Conservation (phyloP, 2,113 vertebrate species). For the Glaucidium brasilianum region DNA sequence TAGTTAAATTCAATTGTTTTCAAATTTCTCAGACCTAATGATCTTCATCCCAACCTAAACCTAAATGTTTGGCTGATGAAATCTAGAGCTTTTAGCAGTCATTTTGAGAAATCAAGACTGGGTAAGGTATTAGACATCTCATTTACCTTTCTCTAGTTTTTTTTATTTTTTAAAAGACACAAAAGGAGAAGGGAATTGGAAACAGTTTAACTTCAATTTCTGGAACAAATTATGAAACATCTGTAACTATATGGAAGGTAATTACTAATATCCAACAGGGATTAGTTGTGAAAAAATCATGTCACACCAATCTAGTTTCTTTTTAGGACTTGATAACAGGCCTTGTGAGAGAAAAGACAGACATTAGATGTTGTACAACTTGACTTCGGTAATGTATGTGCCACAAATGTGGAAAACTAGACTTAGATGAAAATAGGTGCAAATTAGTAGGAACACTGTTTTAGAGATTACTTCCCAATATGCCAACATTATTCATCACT, state of each 20-base stretch:
- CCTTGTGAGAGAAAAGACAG: neutral
- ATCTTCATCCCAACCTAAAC: neutral
- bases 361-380: neutral
- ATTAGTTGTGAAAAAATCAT: neutral
- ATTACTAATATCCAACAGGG: neutral
- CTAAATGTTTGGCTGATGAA: neutral
- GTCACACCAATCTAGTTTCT: neutral
- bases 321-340: neutral
- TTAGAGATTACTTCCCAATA: neutral
- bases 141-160: neutral
- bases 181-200: neutral
- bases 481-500: neutral
- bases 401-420: neutral
- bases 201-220: neutral
- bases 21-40: neutral
- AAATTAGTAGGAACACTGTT: neutral
- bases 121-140: neutral
- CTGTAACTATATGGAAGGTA: neutral
- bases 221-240: neutral
- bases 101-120: neutral
- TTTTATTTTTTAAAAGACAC: neutral
- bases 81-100: neutral
- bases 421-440: neutral
- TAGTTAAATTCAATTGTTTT: neutral
- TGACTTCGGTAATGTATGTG: rapidly evolving